Evolutionary conservation across 1,140 invertebrate genomes (phyloP).

Genomic region (Agrilus planipennis): DNA sequence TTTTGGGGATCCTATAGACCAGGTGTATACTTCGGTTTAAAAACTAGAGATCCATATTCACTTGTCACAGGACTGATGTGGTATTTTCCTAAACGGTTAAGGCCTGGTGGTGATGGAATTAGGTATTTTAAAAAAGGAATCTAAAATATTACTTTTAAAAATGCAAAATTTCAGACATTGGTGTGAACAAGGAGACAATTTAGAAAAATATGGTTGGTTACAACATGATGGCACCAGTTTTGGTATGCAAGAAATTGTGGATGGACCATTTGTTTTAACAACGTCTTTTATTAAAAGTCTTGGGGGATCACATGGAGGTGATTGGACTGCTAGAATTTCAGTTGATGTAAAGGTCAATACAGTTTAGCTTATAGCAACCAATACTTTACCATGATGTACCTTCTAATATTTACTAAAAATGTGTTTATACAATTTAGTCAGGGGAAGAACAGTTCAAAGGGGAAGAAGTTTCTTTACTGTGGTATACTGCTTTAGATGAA

Average conservation of each 20-base stretch:
- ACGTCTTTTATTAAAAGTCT: slow-evolving; percentile 83
- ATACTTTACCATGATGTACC: neutral
- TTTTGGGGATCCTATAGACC: slow-evolving; percentile 92
- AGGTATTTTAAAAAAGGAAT: slow-evolving; percentile 34
- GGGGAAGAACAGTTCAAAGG: slow-evolving; percentile 29
- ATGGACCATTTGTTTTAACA: slow-evolving; percentile 61
- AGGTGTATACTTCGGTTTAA: slow-evolving; percentile 80
- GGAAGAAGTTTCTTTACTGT: slow-evolving; percentile 55
- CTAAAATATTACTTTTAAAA: neutral
- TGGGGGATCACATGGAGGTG: slow-evolving; percentile 71
- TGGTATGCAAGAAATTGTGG: slow-evolving; percentile 82
- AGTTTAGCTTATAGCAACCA: too few relatives aligned
- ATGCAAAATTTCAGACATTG: slow-evolving; percentile 57
- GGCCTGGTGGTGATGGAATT: slow-evolving; percentile 54
- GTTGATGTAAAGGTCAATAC: slow-evolving; percentile 55
- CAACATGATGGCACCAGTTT: slow-evolving; percentile 87
- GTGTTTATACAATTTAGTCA: slow-evolving; percentile 16
- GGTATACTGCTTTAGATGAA: slow-evolving; percentile 67
- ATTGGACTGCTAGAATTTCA: slow-evolving; percentile 82
- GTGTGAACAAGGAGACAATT: slow-evolving; percentile 82
- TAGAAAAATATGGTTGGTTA: slow-evolving; percentile 75
- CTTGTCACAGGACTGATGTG: slow-evolving; percentile 92
- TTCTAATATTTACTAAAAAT: slow-evolving; percentile 6
- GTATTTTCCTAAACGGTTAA: slow-evolving; percentile 67
- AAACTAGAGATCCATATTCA: slow-evolving; percentile 77